Evolutionary conservation across 2,113 vertebrate species (phyloP).

Genomic region (Melanotaenia duboulayi): DNA sequence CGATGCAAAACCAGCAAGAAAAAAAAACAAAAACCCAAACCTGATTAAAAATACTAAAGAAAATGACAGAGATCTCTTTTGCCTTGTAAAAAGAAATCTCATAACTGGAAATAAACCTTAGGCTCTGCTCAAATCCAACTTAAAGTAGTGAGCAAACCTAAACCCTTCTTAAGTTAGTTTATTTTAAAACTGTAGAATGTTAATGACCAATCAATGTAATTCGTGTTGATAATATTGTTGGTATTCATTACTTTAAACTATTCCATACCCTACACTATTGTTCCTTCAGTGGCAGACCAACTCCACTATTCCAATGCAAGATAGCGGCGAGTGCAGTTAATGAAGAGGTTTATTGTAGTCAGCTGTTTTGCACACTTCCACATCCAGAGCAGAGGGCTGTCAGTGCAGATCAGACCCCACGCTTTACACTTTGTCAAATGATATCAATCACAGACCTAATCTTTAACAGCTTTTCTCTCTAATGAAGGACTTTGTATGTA

Average conservation of each 20-base stretch:
- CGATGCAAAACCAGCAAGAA: too few relatives aligned
- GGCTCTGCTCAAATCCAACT: too few relatives aligned
- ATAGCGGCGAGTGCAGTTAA: background rate
- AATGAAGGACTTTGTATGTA: background rate
- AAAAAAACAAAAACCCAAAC: too few relatives aligned
- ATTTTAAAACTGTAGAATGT: too few relatives aligned
- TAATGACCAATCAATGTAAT: background rate
- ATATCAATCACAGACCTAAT: constrained; percentile 6
- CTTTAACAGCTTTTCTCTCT: background rate
- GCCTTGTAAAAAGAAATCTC: too few relatives aligned
- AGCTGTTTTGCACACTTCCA: constrained; percentile 10
- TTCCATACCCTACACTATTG: background rate
- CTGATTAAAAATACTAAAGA: too few relatives aligned
- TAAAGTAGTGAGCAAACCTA: too few relatives aligned
- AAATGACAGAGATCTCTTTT: too few relatives aligned
- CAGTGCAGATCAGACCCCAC: background rate
- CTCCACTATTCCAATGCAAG: background rate
- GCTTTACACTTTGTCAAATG: constrained; percentile 13
- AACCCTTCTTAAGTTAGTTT: too few relatives aligned
- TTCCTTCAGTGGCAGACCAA: background rate
- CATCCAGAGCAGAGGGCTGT: background rate
- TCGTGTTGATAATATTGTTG: background rate
- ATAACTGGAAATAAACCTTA: too few relatives aligned
- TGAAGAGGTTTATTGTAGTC: background rate
- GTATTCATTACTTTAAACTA: background rate